Evolutionary conservation across 2,797 vertebrate genomes (phyloP).

Genomic region (Chaunax sp.): DNA sequence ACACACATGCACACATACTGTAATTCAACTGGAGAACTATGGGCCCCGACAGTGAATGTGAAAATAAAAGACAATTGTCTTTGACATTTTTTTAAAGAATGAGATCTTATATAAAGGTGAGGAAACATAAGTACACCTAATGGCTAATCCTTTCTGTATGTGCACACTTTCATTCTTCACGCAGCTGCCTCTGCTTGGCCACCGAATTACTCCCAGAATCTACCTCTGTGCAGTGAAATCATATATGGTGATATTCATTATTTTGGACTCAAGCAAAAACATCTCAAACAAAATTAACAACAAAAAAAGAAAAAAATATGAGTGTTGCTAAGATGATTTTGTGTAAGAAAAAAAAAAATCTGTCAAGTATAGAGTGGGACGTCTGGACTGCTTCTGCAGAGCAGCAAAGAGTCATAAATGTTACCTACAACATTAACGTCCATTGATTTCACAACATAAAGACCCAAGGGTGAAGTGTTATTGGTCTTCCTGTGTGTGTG

Average conservation of each 20-base stretch:
- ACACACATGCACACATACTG: not conserved
- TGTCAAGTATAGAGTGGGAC: conserved; percentile 77
- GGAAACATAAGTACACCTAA: conserved; percentile 49
- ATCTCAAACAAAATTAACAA: conserved; percentile 34
- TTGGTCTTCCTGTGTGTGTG: conserved; percentile 50
- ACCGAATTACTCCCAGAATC: conserved; percentile 48
- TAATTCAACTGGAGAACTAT: conserved; percentile 52
- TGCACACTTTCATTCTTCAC: conserved; percentile 37
- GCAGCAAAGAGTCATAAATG: conserved; percentile 66
- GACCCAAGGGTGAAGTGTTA: conserved; percentile 59
- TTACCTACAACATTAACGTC: conserved; percentile 60
- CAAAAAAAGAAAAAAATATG: conserved; percentile 25
- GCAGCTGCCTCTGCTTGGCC: conserved; percentile 43
- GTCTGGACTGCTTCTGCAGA: conserved; percentile 68
- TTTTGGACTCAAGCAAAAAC: conserved; percentile 58
- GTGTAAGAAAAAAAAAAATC: conserved; percentile 35
- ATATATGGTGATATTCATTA: conserved; percentile 48
- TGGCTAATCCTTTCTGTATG: conserved; percentile 46
- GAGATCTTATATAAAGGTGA: conserved; percentile 35
- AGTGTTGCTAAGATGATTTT: conserved; percentile 63
- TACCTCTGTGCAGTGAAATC: conserved; percentile 57
- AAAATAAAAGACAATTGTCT: conserved; percentile 77
- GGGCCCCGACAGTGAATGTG: conserved; percentile 44
- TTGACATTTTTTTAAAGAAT: conserved; percentile 47
- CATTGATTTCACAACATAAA: conserved; percentile 62